phyloP scores from a whole-genome alignment of 2,113 vertebrate genomes.

The Tamias sibiricus region DNA sequence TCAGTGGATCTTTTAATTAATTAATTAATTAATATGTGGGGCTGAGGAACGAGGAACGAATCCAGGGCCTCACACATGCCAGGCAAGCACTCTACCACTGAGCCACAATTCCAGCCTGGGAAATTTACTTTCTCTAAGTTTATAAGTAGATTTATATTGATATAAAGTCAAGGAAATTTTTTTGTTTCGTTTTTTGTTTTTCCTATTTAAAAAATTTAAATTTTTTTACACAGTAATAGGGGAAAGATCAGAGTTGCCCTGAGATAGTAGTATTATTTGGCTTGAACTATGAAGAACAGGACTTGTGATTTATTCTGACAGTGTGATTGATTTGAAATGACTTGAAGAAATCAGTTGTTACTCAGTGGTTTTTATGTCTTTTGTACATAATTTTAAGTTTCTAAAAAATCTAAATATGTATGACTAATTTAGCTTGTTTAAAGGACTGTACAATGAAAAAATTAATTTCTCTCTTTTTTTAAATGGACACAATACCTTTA shows the following conservation, averaged over 20 bases:
- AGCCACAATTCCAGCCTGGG: too few species aligned
- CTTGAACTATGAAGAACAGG: conserved; percentile 3
- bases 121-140: conserved; percentile 27
- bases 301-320: not conserved
- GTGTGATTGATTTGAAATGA: conserved; percentile 27
- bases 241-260: not conserved
- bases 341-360: conserved; percentile 17
- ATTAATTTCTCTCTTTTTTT: not conserved
- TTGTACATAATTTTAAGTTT: not conserved
- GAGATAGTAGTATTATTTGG: not conserved
- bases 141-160: conserved; percentile 37
- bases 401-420: not conserved
- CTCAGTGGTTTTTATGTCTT: conserved; percentile 36
- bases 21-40: too few species aligned
- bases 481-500: too few species aligned
- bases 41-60: too few species aligned
- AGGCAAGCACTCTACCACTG: too few species aligned
- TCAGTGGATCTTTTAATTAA: too few species aligned
- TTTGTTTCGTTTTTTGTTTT: not conserved
- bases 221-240: not conserved
- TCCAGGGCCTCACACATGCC: too few species aligned
- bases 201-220: conserved; percentile 15
- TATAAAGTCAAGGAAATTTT: not conserved
- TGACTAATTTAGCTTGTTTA: not conserved
- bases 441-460: not conserved